Evolutionary conservation across 2,797 vertebrate species (phyloP).

Genomic region (Sarcophilus harrisii): DNA sequence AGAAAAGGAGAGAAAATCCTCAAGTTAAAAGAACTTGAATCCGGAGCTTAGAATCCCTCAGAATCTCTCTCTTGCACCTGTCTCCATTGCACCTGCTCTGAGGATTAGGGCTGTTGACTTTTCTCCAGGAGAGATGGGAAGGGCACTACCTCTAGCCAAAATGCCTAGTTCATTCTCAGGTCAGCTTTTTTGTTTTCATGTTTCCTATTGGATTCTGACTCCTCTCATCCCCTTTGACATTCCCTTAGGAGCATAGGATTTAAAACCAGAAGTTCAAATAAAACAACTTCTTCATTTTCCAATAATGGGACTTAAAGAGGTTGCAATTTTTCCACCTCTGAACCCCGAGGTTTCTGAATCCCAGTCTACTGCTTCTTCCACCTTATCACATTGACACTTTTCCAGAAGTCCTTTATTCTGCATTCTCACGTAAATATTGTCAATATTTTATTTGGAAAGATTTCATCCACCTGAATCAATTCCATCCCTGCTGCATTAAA

Average conservation of each 20-base stretch:
- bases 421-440: not conserved
- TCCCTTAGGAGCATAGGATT: not conserved
- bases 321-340: not conserved
- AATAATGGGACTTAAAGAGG: not conserved
- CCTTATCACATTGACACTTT: not conserved
- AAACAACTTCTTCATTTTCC: not conserved
- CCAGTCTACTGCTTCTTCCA: not conserved
- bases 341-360: not conserved
- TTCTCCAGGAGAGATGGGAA: conserved; percentile 34
- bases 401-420: not conserved
- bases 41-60: not conserved
- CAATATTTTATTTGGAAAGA: not conserved
- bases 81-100: conserved; percentile 48
- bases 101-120: conserved; percentile 69
- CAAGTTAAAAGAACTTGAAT: not conserved
- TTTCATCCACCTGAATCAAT: not conserved
- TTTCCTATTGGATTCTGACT: not conserved
- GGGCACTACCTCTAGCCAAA: not conserved
- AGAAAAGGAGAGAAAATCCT: not conserved
- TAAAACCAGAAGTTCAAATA: not conserved
- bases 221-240: not conserved
- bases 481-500: not conserved
- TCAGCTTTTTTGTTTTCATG: not conserved
- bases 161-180: conserved; percentile 52
- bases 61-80: conserved; percentile 13